Evolutionary conservation across 2,888 invertebrate species (phyloP), one percentile per base, ranked within the genome.

Genomic region (Frankliniella fusca): DNA sequence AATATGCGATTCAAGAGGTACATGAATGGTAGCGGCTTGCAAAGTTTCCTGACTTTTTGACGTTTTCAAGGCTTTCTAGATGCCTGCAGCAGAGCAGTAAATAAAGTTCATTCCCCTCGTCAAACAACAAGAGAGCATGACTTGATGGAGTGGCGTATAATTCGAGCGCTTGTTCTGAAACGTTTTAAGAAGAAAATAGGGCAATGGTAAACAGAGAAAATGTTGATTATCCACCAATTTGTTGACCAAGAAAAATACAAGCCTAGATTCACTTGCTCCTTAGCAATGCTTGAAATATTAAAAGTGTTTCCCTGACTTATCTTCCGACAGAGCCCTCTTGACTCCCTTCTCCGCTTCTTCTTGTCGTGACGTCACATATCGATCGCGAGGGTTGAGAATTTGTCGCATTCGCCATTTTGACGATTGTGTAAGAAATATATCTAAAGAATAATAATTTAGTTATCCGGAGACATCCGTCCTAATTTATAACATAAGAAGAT

Each of bases 381-480:
- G 70, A 76, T 76, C 70, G 70, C 70, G 27, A 76, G 70, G 23
- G 70, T 76, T 27, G 70, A 27, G 70, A 27, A 76, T 27, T 81
- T 61, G 81, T 81, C 81, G 81, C 61, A 61, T 61, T 81, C 81
- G 81, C 81, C 81, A 81, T 81, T 61, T 81, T 81, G 81, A 81
- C 81, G 81, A 81, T 81, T 81, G 81, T 81, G 61, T 81, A 61
- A 81, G 61, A 81, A 81, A 81, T 81, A 76, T 76, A 76, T 76
- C 70, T 76, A 76, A 87, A 87, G 86, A 85, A 86, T 86, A 87
- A 82, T 83, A 84, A 87, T 86, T 87, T 87, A 87, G 86, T 85
- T 86, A 88, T 88, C 88, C 87, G 86, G 85, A 87, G 85, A 86
- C 86, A 88, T 89, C 88, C 87, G 87, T 86, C 87, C 86, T 86